phyloP scores from a whole-genome alignment of 2,888 invertebrate species.

The Pachymerium ferrugineum region DNA sequence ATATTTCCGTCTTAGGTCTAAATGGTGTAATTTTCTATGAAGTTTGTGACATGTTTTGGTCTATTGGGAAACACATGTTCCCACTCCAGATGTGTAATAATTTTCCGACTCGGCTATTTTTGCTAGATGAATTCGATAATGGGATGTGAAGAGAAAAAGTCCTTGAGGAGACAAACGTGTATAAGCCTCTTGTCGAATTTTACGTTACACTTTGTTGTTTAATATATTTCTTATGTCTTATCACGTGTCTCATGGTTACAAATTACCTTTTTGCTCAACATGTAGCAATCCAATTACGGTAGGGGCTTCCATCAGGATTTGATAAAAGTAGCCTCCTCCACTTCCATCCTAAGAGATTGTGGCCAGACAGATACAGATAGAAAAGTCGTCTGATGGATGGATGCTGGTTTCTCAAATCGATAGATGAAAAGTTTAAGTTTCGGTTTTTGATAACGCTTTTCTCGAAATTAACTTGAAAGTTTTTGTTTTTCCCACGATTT shows the following conservation, averaged over 20 bases:
- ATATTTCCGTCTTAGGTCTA: background rate
- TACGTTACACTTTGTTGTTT: background rate
- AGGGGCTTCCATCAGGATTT: conserved; percentile 15
- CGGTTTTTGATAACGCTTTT: too few relatives aligned
- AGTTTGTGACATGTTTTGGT: conserved; percentile 6
- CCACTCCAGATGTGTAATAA: background rate
- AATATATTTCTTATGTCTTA: conserved; percentile 15
- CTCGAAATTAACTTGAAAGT: too few relatives aligned
- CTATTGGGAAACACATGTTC: background rate
- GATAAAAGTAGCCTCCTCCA: conserved; percentile 11
- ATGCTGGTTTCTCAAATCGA: background rate
- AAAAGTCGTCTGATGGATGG: conserved; percentile 3
- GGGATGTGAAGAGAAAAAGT: background rate
- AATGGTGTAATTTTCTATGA: conserved; percentile 10
- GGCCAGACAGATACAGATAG: conserved; percentile 16
- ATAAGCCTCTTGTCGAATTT: background rate
- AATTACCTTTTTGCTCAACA: conserved; percentile 8
- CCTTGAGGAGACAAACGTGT: background rate
- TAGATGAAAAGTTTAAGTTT: background rate
- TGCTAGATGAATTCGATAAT: background rate
- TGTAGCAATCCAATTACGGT: conserved; percentile 2
- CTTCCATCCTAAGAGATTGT: background rate
- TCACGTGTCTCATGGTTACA: conserved; percentile 2
- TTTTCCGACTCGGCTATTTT: background rate
- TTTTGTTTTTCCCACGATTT: too few relatives aligned